phyloP scores from a whole-genome alignment of 2,888 invertebrate genomes.

The Hetaerina titia region DNA sequence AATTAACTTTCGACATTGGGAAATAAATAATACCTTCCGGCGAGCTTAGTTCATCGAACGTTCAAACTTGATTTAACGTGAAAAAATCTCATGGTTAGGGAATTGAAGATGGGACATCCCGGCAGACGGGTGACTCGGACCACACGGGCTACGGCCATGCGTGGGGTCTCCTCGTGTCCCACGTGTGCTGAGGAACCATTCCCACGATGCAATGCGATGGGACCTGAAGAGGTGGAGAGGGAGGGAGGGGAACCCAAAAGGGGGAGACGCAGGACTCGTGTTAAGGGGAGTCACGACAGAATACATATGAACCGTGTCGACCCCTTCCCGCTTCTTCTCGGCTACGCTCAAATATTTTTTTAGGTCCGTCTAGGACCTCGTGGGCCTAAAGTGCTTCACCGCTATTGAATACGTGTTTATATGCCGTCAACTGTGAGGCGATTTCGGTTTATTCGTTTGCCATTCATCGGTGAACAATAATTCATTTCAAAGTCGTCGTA shows the following conservation, averaged over 20 bases:
- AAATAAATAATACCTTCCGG: background rate
- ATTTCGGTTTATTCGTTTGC: background rate
- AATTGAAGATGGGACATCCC: background rate
- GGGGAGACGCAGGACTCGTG: conserved; percentile 32
- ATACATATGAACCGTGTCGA: conserved; percentile 39
- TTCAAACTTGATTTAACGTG: background rate
- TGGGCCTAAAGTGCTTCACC: background rate
- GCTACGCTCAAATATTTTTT: background rate
- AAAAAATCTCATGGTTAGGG: background rate
- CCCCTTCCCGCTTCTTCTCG: background rate
- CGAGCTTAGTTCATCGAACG: background rate
- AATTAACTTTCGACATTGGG: background rate
- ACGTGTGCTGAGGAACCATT: conserved; percentile 37
- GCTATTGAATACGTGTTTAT: background rate
- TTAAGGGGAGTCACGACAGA: conserved; percentile 44
- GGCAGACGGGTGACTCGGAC: background rate
- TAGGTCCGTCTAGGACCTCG: background rate
- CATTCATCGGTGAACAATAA: no score
- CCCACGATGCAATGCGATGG: conserved; percentile 38
- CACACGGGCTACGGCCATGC: conserved; percentile 41
- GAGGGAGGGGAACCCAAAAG: background rate
- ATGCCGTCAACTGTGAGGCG: background rate
- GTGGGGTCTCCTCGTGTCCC: conserved; percentile 5
- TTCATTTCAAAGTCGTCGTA: no score
- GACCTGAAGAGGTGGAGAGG: background rate